Percentiles rank a stretch among this genome's conserved stretches.
These are phyloP conservation scores for Neocrepidodera transversa DNA, from an alignment of 2,888 invertebrate species.

Conservation along the genomic window DNA sequence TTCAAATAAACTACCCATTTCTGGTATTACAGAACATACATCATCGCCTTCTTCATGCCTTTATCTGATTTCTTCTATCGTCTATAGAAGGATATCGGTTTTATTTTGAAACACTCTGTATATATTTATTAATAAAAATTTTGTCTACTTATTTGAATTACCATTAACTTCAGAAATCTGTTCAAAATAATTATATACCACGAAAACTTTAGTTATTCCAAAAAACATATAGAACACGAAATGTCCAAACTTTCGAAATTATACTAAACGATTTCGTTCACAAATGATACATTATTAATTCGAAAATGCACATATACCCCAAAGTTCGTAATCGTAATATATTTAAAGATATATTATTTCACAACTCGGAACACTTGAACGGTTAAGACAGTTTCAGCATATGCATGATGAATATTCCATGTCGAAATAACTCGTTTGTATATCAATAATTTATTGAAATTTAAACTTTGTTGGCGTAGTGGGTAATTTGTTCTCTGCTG, in stretches of 20 bases:
- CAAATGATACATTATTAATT: conserved; percentile 24
- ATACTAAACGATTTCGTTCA: neutral
- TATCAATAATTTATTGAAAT: conserved; percentile 39
- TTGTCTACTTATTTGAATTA: too few species aligned
- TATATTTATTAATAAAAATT: too few species aligned
- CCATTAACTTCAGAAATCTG: too few species aligned
- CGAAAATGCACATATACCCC: conserved; percentile 18
- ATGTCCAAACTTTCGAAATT: neutral
- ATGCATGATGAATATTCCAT: conserved; percentile 40
- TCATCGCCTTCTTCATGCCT: too few species aligned
- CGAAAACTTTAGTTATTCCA: too few species aligned
- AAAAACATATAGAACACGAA: too few species aligned
- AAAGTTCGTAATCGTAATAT: conserved; percentile 22
- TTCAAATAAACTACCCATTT: too few species aligned
- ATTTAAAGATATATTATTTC: conserved; percentile 33
- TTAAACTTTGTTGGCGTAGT: conserved; percentile 40
- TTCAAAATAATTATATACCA: too few species aligned
- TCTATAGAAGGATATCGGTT: too few species aligned
- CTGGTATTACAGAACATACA: too few species aligned
- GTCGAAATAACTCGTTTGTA: conserved; percentile 34
- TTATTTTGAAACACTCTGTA: too few species aligned
- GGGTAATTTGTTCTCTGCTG: conserved; percentile 33
- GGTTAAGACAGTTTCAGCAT: conserved; percentile 38
- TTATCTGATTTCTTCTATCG: too few species aligned
- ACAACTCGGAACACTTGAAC: conserved; percentile 33